Conservation (phyloP, 1,140 invertebrate genomes). For the Parasteatoda tepidariorum region DNA sequence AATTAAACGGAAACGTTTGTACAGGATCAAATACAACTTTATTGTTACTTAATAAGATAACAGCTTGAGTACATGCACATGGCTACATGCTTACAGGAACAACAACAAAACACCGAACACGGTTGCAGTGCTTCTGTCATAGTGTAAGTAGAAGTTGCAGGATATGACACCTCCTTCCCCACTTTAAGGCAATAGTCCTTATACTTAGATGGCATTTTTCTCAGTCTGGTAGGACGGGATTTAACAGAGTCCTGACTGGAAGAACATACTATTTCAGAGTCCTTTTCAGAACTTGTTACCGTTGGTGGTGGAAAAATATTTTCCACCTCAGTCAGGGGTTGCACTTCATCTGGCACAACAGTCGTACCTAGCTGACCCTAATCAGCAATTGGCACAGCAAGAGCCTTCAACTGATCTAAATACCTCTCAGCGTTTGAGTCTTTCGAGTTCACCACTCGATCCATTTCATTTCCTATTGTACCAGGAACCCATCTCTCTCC, state of each 20-base stretch:
- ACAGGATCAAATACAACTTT: too few species aligned
- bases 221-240: not conserved
- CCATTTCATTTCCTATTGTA: not conserved
- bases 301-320: too few species aligned
- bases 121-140: too few species aligned
- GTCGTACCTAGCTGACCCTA: not conserved
- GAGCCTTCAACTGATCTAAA: not conserved
- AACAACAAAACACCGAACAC: too few species aligned
- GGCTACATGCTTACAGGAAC: too few species aligned
- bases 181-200: not conserved
- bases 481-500: constrained; percentile 10
- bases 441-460: not conserved
- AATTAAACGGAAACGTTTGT: too few species aligned
- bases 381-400: not conserved
- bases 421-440: not conserved
- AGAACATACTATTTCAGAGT: too few species aligned
- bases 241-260: not conserved
- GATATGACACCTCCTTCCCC: constrained; percentile 10
- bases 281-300: too few species aligned
- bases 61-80: too few species aligned
- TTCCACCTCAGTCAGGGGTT: not conserved
- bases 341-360: not conserved
- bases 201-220: not conserved
- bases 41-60: too few species aligned
- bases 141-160: too few species aligned